Evolutionary conservation across 2,888 invertebrate genomes (phyloP), one percentile per base, ranked within the genome.

Genomic region (Tenthredo mesomela): DNA sequence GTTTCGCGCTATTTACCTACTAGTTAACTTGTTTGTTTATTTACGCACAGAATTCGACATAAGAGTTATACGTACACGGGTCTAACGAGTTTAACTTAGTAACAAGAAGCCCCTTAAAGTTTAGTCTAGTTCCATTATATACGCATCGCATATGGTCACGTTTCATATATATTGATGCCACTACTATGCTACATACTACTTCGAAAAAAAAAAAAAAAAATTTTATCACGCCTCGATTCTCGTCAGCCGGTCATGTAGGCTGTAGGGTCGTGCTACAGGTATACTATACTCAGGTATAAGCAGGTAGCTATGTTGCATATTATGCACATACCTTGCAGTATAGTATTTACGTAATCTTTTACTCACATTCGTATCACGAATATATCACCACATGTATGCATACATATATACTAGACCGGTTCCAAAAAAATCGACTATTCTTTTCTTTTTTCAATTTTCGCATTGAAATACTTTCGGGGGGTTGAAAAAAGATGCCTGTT

Each of bases 191-290:
- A 4, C 33, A 10, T n/a, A 7, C 54, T 12, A n/a, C 58, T 58
- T 9, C 50, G 18, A n/a, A 12, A n/a, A 21, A 37, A 70, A 3
- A 33, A 3, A 33, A n/a, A n/a, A n/a, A n/a, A 33, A 2, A 33
- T 33, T 4, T 73, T 43, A 73, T 40, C 50, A 54, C 77, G 54
- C 77, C 54, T 54, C 77, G 54, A 54, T 77, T 33, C 77, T 50
- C 77, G 40, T 43, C 71, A 73, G 71, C 71, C 71, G 71, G 71
- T 73, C 43, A 73, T 25, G 71, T 21, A 73, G 71, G 21, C 18
- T 21, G 61, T 37, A 37, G 33, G 37, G 25, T 29, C 67, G 33
- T 61, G 10, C 61, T 25, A 61, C 61, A 21, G 61, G 25, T 12
- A 21, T 61, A 25, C 10, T 7, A 37, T 7, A 47, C 29, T 1